Percentiles rank a stretch among this genome's conserved stretches.
Evolutionary conservation across 2,888 invertebrate genomes (phyloP).

Genomic region (Acronicta aceris): DNA sequence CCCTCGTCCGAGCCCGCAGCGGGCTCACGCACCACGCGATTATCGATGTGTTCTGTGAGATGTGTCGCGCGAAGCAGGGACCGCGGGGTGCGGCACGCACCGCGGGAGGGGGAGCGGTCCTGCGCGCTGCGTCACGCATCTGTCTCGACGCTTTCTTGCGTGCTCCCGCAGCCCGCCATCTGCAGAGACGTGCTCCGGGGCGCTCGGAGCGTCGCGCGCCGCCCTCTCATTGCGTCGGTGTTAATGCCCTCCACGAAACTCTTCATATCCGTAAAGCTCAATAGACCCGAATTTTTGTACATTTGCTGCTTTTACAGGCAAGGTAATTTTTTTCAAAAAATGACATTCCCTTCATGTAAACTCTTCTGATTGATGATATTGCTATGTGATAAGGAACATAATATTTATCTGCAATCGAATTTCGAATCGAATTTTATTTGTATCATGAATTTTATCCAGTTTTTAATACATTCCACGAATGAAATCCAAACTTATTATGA

Average conservation of each 20-base stretch:
- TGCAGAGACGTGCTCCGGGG: conserved; percentile 76
- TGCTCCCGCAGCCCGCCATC: conserved; percentile 82
- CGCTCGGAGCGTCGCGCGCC: conserved; percentile 57
- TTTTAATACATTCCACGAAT: too few relatives aligned
- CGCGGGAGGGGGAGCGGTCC: conserved; percentile 73
- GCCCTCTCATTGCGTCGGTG: conserved; percentile 68
- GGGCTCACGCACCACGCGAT: conserved; percentile 82
- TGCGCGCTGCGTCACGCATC: conserved; percentile 89
- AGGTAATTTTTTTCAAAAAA: conserved; percentile 25
- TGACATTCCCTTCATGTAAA: not conserved
- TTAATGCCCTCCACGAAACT: conserved; percentile 67
- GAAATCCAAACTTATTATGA: too few relatives aligned
- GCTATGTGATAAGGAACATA: too few relatives aligned
- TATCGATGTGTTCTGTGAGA: conserved; percentile 86
- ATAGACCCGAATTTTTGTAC: conserved; percentile 41
- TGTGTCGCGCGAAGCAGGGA: conserved; percentile 67
- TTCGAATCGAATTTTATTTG: too few relatives aligned
- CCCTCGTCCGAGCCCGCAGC: conserved; percentile 68
- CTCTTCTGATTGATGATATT: too few relatives aligned
- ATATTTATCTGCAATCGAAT: too few relatives aligned
- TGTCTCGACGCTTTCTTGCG: conserved; percentile 83
- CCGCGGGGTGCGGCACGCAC: conserved; percentile 56
- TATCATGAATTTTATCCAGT: too few relatives aligned
- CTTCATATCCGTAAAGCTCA: conserved; percentile 50
- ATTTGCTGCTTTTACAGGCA: conserved; percentile 27